Percentiles rank a stretch among this genome's conserved stretches.
Conservation (phyloP, 2,797 vertebrate species). For the Aldrovandia affinis region DNA sequence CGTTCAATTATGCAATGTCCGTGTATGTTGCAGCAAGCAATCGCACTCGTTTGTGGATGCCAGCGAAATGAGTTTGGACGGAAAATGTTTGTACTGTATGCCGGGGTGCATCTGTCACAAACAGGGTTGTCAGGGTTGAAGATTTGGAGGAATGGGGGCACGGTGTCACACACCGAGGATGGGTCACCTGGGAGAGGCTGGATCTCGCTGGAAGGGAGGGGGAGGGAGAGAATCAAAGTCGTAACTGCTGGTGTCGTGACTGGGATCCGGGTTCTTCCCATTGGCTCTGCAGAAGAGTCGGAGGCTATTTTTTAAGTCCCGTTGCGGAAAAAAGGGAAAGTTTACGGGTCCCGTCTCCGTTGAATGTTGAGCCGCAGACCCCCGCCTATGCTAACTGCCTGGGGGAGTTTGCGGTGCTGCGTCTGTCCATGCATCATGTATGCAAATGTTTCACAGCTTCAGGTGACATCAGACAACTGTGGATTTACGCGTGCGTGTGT, state of each 20-base stretch:
- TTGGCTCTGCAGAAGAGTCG: slow-evolving; percentile 71
- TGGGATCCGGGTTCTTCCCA: slow-evolving; percentile 61
- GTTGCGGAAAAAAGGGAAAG: slow-evolving; percentile 60
- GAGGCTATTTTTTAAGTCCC: slow-evolving; percentile 72
- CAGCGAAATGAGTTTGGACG: slow-evolving; percentile 25
- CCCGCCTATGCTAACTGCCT: slow-evolving; percentile 70
- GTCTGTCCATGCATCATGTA: slow-evolving; percentile 75
- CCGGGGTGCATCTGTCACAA: slow-evolving; percentile 15
- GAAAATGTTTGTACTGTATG: neutral
- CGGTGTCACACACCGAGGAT: neutral
- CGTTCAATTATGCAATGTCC: slow-evolving; percentile 12
- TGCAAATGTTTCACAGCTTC: slow-evolving; percentile 75
- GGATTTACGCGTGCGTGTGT: neutral
- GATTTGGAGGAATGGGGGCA: neutral
- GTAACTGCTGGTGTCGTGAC: slow-evolving; percentile 19
- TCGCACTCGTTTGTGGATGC: slow-evolving; percentile 19
- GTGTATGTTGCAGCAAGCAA: slow-evolving; percentile 26
- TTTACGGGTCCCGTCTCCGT: slow-evolving; percentile 80
- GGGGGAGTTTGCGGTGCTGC: slow-evolving; percentile 74
- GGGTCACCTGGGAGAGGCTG: slow-evolving; percentile 52
- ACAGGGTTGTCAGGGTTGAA: slow-evolving; percentile 33
- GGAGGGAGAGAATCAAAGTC: slow-evolving; percentile 22
- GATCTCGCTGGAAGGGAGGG: slow-evolving; percentile 57
- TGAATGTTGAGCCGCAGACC: slow-evolving; percentile 75
- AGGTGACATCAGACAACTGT: slow-evolving; percentile 55